Conservation (phyloP, 2,888 invertebrate genomes). For the Ectemnius continuus region DNA sequence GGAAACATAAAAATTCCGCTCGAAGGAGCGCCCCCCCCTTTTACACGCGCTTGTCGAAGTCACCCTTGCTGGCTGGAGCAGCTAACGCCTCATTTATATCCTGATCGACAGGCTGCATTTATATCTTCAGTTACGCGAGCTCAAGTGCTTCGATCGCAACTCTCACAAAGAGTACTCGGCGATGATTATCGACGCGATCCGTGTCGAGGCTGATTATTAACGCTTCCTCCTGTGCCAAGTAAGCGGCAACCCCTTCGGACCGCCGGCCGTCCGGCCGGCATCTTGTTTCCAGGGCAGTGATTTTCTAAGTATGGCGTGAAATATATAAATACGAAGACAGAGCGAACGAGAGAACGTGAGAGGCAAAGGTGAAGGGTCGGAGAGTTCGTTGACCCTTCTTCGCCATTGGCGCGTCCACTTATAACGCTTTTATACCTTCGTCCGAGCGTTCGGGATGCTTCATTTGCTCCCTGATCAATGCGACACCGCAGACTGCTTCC, state of each 20-base stretch:
- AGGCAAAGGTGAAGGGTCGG: no score
- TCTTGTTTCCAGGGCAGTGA: conserved; percentile 3
- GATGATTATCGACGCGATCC: background rate
- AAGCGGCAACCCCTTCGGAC: conserved; percentile 3
- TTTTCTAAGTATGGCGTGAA: conserved; percentile 23
- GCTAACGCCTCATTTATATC: conserved; percentile 26
- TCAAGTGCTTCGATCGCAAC: conserved; percentile 1
- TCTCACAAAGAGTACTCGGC: background rate
- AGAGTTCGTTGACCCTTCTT: conserved; percentile 43
- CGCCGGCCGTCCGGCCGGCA: background rate
- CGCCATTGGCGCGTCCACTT: conserved; percentile 26
- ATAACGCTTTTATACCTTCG: conserved; percentile 52
- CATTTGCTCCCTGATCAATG: conserved; percentile 57
- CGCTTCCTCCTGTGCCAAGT: background rate
- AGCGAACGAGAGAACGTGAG: no score
- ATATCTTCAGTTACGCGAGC: background rate
- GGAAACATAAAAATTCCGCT: no score
- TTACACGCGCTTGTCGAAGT: no score
- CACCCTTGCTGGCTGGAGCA: background rate
- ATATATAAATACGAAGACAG: conserved; percentile 27
- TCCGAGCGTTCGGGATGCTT: conserved; percentile 42
- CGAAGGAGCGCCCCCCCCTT: no score
- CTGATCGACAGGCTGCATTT: conserved; percentile 22
- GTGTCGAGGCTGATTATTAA: conserved; percentile 1
- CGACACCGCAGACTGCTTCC: conserved; percentile 23